These are phyloP conservation scores for Drosophila tripunctata DNA, from an alignment of 2,888 invertebrate species.

Conservation along the genomic window DNA sequence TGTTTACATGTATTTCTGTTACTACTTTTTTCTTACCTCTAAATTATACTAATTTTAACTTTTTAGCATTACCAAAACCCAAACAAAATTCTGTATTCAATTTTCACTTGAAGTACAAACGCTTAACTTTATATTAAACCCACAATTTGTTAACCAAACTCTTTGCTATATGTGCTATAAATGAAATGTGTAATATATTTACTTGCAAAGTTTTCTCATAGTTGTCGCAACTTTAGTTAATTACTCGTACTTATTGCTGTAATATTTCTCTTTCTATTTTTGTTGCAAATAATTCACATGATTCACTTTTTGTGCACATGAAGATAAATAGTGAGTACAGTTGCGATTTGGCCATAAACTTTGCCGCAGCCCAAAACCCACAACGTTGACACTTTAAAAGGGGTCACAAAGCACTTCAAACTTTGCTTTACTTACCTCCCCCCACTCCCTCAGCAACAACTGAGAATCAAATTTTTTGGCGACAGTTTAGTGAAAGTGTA, in stretches of 20 bases:
- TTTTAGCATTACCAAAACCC: too few species aligned
- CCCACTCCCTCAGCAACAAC: too few species aligned
- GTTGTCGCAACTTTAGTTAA: slow-evolving; percentile 14
- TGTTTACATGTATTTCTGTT: too few species aligned
- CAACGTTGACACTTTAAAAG: slow-evolving; percentile 69
- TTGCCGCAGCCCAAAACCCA: slow-evolving; percentile 22
- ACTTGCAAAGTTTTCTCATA: slow-evolving; percentile 14
- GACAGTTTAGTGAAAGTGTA: slow-evolving; percentile 76
- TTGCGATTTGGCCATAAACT: slow-evolving; percentile 27
- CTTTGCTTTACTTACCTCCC: slow-evolving; percentile 43
- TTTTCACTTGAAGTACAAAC: too few species aligned
- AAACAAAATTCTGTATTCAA: too few species aligned
- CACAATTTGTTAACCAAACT: background rate
- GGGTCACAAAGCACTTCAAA: slow-evolving; percentile 62
- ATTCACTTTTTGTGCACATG: background rate
- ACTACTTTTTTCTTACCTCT: too few species aligned
- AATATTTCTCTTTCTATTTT: too few species aligned
- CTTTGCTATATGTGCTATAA: background rate
- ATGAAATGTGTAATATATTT: background rate
- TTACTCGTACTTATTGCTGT: slow-evolving; percentile 6
- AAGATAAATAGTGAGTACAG: slow-evolving; percentile 1
- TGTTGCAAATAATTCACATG: background rate
- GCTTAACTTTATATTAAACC: too few species aligned
- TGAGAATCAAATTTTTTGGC: slow-evolving; percentile 27
- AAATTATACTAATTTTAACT: too few species aligned